Evolutionary conservation across 2,113 vertebrate species (phyloP).

Genomic region (Muscicapa adusta): DNA sequence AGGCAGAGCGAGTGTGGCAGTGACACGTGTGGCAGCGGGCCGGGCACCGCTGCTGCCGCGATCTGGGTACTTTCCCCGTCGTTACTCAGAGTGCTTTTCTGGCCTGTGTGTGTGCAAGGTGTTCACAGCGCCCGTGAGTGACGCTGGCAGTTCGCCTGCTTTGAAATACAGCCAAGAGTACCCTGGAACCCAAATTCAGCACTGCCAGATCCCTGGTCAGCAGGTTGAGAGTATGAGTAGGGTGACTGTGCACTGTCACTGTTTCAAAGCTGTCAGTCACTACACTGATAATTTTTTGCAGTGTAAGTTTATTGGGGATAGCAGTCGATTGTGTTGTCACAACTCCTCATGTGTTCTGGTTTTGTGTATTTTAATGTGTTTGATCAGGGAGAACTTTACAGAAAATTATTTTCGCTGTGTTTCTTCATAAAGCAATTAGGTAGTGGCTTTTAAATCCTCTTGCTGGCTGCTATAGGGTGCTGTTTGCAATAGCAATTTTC

Average conservation of each 20-base stretch:
- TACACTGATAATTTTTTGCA: neutral
- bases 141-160: neutral
- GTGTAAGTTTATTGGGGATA: neutral
- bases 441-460: neutral
- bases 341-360: neutral
- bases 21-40: neutral
- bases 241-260: neutral
- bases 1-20: neutral
- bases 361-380: neutral
- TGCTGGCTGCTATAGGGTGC: neutral
- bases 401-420: neutral
- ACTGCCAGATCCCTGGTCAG: fast-evolving
- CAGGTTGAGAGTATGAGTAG: neutral
- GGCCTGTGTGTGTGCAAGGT: neutral
- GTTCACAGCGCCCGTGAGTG: neutral
- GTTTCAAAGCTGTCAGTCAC: neutral
- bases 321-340: neutral
- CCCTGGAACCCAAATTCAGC: neutral
- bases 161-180: neutral
- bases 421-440: neutral
- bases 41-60: neutral
- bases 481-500: neutral
- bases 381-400: no score
- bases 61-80: fast-evolving
- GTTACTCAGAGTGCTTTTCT: neutral